Evolutionary conservation across 2,113 vertebrate species (phyloP), one percentile per base, ranked within the genome.

Genomic region (Prunella himalayana): DNA sequence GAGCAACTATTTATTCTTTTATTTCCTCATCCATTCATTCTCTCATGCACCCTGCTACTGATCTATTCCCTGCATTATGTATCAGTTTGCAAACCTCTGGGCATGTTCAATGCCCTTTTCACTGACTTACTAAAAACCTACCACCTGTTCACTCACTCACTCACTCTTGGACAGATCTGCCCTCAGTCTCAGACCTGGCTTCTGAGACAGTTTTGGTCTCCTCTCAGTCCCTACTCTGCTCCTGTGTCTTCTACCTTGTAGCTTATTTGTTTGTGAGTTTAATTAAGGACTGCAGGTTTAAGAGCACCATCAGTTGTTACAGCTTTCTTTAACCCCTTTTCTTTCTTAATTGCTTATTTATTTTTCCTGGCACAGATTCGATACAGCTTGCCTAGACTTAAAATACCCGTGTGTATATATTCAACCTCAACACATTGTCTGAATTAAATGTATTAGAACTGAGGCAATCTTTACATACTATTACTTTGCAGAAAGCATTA

Each of bases 61-160:
- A 84, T 31, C 37, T 73, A 63, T 78, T 92, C 21, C 65, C 10
- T 75, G 68, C 42, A 54, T 75, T 89, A 81, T 33, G 12, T 60
- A 82, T 72, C 13, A 2, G 49, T 31, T 54, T 85, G 60, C 86
- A 94, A 85, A 73, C 27, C 28, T 80, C 56, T 2, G 0, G 44
- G 78, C 65, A 86, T 2, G 1, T 81, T 78, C 64, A 17, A 57
- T 91, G 66, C 75, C 81, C 86, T 87, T 90, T 91, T 70, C 68
- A 65, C 57, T 0, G 22, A 44, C 89, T 68, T 72, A 75, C 66
- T 68, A 70, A 78, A 77, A 90, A 83, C 84, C 54, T 49, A 68
- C 84, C 88, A 93, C 87, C 90, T 95, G 91, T 92, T 96, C 82
- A 73, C 47, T 96, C 95, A 91, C 44, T 96, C 95, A 90, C 72